Evolutionary conservation across 2,797 vertebrate genomes (phyloP).

Genomic region (Neopelma chrysocephalum): DNA sequence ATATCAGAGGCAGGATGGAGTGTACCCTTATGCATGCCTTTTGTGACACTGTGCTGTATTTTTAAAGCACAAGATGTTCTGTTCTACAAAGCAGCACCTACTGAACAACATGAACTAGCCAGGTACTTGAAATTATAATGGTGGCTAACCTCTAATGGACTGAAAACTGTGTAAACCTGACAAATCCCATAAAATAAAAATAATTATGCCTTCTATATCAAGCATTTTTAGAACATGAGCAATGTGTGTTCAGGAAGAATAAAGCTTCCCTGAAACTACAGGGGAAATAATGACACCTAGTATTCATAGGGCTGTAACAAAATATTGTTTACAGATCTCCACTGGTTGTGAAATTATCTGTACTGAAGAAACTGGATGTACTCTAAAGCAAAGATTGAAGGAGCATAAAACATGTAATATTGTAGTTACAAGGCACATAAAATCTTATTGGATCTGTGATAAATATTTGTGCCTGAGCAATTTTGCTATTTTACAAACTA

Average conservation of each 20-base stretch:
- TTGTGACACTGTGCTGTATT: background rate
- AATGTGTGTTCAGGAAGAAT: conserved; percentile 7
- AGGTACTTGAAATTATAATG: conserved; percentile 30
- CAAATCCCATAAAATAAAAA: conserved; percentile 35
- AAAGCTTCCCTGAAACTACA: conserved; percentile 11
- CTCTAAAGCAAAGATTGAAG: conserved; percentile 49
- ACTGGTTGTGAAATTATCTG: conserved; percentile 62
- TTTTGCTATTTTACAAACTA: conserved; percentile 64
- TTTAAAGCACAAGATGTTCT: conserved; percentile 2
- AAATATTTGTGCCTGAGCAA: conserved; percentile 68
- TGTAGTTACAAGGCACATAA: conserved; percentile 70
- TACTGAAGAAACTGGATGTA: conserved; percentile 24
- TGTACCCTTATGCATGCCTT: background rate
- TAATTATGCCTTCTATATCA: conserved; percentile 48
- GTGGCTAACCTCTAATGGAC: conserved; percentile 7
- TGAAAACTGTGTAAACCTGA: conserved; percentile 28
- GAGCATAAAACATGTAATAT: conserved; percentile 61
- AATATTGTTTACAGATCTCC: conserved; percentile 56
- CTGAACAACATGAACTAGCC: background rate
- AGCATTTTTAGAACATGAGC: conserved; percentile 38
- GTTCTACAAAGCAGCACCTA: background rate
- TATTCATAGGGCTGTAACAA: conserved; percentile 29
- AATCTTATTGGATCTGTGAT: conserved; percentile 68
- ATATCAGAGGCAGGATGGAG: background rate
- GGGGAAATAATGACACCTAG: conserved; percentile 14